Base-by-base conservation (phyloP, 1,140 invertebrate species). In the Drosophila grimshawi region DNA sequence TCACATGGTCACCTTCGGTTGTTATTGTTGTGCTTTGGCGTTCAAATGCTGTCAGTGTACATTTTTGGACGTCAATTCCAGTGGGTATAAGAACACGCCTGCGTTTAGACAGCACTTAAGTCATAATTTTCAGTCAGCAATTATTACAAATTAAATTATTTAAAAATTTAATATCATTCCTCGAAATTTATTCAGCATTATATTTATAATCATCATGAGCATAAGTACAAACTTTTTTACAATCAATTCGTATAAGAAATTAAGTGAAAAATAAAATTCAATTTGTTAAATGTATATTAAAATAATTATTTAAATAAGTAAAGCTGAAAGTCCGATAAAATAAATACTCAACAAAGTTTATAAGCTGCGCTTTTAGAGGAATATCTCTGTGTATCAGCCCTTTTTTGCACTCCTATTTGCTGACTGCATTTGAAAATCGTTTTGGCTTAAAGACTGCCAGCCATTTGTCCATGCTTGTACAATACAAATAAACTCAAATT, bases 1-100 rank as follows among this genome's bases (percentile, higher is more conserved):
- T 63, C 71, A 72, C 57, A 64, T 72, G 76, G 76, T 76, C 80
- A 80, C 35, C 52, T 39, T 77, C 5, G 5, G 5, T 37, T 37
- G 6, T n/a, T 43, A n/a, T 6, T 11, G 41, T 35, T 32, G 27
- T 43, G 39, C 39, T 43, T 43, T 19, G 8, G 53, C 53, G 37
- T n/a, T 30, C 41, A 43, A 57, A 57, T 46, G 56, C 56, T 46
- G 30, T 35, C 57, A 35, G 33, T 10, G 30, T 60, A 19, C 57
- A 35, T 60, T 48, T 60, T 33, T 8, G 6, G 53, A 11, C 29
- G 33, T 33, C n/a, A 39, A 39, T 11, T 46, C 19, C 61, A 2
- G 2, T 19, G 41, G 59, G 32, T 32, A 49, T 8, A 35, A n/a
- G 5, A 8, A 32, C 35, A 30, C 48, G 30, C 27, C 43, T 30